phyloP scores from a whole-genome alignment of 2,797 vertebrate species.

The Lithobates pipiens region DNA sequence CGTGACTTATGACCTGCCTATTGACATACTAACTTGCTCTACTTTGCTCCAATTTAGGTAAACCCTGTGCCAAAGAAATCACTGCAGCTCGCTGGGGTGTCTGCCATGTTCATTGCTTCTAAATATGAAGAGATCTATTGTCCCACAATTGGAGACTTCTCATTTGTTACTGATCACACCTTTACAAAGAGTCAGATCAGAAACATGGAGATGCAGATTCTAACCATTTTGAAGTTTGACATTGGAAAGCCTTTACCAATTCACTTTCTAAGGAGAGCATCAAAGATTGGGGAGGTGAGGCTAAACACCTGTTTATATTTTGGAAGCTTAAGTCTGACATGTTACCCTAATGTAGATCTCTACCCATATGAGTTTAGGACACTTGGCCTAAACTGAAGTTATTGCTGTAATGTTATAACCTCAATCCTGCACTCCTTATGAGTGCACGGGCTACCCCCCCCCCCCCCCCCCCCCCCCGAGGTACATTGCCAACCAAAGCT shows the following conservation, averaged over 20 bases:
- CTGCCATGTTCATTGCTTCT: constrained; percentile 72
- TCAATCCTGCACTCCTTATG: too few relatives aligned
- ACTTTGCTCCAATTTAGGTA: constrained; percentile 66
- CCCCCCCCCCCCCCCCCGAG: too few relatives aligned
- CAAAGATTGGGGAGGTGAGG: constrained; percentile 70
- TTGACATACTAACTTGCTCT: too few relatives aligned
- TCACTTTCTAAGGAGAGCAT: constrained; percentile 70
- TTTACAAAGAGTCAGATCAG: constrained; percentile 67
- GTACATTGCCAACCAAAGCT: too few relatives aligned
- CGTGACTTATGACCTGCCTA: too few relatives aligned
- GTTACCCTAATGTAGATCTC: too few relatives aligned
- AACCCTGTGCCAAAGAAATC: constrained; percentile 81
- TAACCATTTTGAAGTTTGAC: constrained; percentile 68
- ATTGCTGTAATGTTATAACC: too few relatives aligned
- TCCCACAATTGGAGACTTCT: constrained; percentile 65
- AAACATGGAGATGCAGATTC: constrained; percentile 74
- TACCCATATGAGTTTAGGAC: too few relatives aligned
- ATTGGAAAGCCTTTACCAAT: constrained; percentile 66
- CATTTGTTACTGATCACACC: constrained; percentile 64
- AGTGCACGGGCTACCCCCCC: too few relatives aligned
- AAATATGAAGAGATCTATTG: constrained; percentile 72
- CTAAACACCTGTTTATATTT: neutral
- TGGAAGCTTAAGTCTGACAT: too few relatives aligned
- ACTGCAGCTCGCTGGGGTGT: constrained; percentile 83
- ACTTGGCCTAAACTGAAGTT: too few relatives aligned